These are phyloP conservation scores for Neoseiulus cucumeris DNA, from an alignment of 1,140 invertebrate species.

Conservation along the genomic window DNA sequence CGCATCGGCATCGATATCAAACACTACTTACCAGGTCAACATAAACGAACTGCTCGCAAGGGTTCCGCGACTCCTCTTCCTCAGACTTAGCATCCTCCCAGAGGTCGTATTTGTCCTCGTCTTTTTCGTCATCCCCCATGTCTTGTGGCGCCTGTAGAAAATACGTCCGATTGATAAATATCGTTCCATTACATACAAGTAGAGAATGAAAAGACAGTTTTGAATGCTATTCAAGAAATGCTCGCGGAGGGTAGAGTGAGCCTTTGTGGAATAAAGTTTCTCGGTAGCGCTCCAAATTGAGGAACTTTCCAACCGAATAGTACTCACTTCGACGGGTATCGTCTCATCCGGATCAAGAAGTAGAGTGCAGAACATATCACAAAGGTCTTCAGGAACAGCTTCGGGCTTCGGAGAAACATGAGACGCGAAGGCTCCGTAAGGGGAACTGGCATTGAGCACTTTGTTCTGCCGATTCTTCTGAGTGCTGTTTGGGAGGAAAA, in stretches of 20 bases:
- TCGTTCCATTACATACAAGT: no score
- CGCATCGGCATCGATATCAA: no score
- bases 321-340: not conserved
- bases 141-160: no score
- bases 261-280: no score
- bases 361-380: conserved; percentile 6
- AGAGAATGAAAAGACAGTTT: no score
- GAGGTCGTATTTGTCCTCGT: not conserved
- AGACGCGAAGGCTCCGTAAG: not conserved
- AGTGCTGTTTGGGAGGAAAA: no score
- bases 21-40: not conserved
- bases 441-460: not conserved
- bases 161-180: no score
- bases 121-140: not conserved
- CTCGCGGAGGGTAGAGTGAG: no score
- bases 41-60: not conserved
- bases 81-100: not conserved
- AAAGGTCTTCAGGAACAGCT: not conserved
- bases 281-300: no score
- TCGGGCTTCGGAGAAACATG: not conserved
- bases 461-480: not conserved
- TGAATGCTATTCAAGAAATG: no score
- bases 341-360: not conserved
- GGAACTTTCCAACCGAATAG: no score
- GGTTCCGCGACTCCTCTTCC: not conserved